Evolutionary conservation across 2,797 vertebrate species (phyloP).

Genomic region (Lepilemur ruficaudatus): DNA sequence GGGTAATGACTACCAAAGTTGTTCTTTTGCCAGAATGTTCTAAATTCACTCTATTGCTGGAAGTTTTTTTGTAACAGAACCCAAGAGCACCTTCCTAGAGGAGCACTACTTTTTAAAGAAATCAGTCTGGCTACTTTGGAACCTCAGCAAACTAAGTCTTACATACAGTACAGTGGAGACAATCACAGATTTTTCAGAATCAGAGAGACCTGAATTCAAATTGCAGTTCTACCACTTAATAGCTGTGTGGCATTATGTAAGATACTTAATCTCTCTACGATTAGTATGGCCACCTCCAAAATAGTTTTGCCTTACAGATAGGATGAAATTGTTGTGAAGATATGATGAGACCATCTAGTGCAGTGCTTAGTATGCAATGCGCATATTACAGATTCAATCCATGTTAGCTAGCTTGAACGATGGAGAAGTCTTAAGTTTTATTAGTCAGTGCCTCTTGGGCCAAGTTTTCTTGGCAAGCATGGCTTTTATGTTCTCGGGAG

Average conservation of each 20-base stretch:
- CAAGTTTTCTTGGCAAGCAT: constrained; percentile 48
- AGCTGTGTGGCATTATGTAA: background rate
- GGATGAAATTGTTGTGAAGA: background rate
- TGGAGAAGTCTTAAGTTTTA: background rate
- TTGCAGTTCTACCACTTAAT: background rate
- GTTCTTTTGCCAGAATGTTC: background rate
- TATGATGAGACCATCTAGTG: background rate
- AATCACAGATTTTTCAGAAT: background rate
- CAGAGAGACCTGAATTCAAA: background rate
- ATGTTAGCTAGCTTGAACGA: background rate
- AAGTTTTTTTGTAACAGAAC: background rate
- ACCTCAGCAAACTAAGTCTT: background rate
- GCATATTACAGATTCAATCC: background rate
- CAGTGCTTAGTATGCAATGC: background rate
- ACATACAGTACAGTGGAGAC: background rate
- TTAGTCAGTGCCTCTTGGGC: background rate
- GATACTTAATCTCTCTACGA: background rate
- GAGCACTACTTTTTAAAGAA: background rate
- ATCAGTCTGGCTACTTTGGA: background rate
- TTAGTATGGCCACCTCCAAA: background rate
- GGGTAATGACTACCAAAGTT: background rate
- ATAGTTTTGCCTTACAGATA: background rate
- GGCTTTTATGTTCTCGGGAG: constrained; percentile 33
- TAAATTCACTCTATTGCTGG: background rate
- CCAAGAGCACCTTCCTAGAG: background rate